Evolutionary conservation across 2,797 vertebrate genomes (phyloP).

Genomic region (Microctenopoma lineatum): DNA sequence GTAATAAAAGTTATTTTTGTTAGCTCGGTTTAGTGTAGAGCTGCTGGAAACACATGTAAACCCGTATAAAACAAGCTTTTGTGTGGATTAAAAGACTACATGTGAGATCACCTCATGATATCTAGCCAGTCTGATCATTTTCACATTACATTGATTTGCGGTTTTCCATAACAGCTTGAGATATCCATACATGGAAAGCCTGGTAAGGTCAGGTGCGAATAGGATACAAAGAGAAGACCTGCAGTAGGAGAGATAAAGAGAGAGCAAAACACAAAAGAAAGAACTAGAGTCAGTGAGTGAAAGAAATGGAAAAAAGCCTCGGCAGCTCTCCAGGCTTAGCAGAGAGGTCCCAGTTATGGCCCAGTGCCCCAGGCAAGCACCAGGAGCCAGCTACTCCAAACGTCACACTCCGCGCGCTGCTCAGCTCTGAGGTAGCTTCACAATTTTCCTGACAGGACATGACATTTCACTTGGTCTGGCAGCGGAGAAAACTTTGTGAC

Average conservation of each 20-base stretch:
- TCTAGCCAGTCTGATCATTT: background rate
- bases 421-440: conserved; percentile 71
- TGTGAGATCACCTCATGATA: background rate
- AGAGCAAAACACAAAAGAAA: conserved; percentile 41
- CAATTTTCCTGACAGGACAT: conserved; percentile 83
- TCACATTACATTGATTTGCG: background rate
- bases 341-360: conserved; percentile 71
- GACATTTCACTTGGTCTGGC: conserved; percentile 81
- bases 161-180: background rate
- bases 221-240: conserved; percentile 14
- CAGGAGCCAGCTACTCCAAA: conserved; percentile 69
- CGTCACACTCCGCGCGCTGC: conserved; percentile 59
- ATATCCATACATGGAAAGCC: background rate
- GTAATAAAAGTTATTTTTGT: no score
- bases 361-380: conserved; percentile 76
- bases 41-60: no score
- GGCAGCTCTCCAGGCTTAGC: conserved; percentile 58
- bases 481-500: conserved; percentile 64
- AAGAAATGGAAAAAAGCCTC: conserved; percentile 49
- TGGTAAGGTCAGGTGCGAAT: conserved; percentile 13
- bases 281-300: conserved; percentile 42
- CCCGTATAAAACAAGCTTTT: background rate
- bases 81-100: background rate
- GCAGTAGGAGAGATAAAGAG: conserved; percentile 19
- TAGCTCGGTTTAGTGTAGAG: no score